A percentile compares a stretch with the other conserved stretches of the same genome.
Conservation (phyloP, 2,888 invertebrate genomes). For the Cataglyphis albicans region DNA sequence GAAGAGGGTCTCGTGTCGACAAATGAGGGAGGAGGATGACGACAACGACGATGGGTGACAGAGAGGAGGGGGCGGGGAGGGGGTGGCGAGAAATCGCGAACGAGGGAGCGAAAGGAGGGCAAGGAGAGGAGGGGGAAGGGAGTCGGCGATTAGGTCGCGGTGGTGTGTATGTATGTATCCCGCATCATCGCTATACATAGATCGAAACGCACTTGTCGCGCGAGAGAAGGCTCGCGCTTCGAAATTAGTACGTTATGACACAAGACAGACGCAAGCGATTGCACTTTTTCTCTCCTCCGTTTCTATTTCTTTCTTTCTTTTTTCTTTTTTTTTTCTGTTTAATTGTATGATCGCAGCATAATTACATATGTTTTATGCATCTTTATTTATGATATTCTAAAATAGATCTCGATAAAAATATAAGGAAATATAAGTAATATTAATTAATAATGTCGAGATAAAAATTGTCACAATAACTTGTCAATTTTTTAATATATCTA, state of each 20-base stretch:
- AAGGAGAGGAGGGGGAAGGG: not conserved
- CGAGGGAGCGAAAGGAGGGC: not conserved
- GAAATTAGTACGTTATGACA: conserved; percentile 46
- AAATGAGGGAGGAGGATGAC: not conserved
- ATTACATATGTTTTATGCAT: not conserved
- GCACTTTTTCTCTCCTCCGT: not conserved
- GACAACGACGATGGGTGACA: not conserved
- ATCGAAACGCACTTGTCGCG: conserved; percentile 51
- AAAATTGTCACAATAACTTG: not conserved
- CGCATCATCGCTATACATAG: conserved; percentile 76
- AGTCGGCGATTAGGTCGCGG: conserved; percentile 56
- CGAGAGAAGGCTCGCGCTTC: conserved; percentile 24
- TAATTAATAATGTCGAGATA: not conserved
- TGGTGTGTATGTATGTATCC: conserved; percentile 56
- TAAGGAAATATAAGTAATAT: not conserved
- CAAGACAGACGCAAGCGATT: conserved; percentile 8
- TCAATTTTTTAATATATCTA: not conserved
- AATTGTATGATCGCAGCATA: not conserved
- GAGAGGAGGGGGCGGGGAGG: not conserved
- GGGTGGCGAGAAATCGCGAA: not conserved
- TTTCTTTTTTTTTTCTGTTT: not conserved
- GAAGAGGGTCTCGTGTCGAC: conserved; percentile 9
- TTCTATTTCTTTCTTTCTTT: not conserved
- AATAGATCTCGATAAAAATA: not conserved
- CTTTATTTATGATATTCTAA: not conserved